Evolutionary conservation across 2,888 invertebrate species (phyloP).

Genomic region (Hetaerina titia): DNA sequence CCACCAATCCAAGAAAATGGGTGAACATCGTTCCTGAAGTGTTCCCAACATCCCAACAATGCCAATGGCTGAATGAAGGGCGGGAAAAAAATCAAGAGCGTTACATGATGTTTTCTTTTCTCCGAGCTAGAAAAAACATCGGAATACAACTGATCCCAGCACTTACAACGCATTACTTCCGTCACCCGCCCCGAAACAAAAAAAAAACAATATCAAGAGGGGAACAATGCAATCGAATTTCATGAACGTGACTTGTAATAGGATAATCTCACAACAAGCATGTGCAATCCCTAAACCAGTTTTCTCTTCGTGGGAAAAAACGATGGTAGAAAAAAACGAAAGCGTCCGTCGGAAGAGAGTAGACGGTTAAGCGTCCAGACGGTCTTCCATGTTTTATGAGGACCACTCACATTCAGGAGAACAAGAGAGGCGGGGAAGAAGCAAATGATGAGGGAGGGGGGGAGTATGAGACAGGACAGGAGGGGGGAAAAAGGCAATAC

Average conservation of each 20-base stretch:
- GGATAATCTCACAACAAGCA: neutral
- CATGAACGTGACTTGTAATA: constrained; percentile 9
- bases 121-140: neutral
- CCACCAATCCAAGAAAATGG: too few species aligned
- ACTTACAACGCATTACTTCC: neutral
- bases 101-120: neutral
- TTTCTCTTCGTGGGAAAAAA: constrained; percentile 31
- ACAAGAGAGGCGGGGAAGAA: neutral
- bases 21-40: too few species aligned
- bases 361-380: neutral
- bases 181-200: neutral
- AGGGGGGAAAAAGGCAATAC: neutral
- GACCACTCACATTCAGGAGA: neutral
- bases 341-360: neutral
- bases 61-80: neutral
- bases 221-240: neutral
- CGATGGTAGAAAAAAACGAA: neutral
- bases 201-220: neutral
- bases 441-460: neutral
- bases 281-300: constrained; percentile 2
- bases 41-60: too few species aligned
- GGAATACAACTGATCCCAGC: neutral
- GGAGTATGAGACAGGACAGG: neutral
- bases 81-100: neutral
- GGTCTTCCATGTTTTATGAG: constrained; percentile 16